Conservation (phyloP, 2,113 vertebrate species). For the Strix uralensis region DNA sequence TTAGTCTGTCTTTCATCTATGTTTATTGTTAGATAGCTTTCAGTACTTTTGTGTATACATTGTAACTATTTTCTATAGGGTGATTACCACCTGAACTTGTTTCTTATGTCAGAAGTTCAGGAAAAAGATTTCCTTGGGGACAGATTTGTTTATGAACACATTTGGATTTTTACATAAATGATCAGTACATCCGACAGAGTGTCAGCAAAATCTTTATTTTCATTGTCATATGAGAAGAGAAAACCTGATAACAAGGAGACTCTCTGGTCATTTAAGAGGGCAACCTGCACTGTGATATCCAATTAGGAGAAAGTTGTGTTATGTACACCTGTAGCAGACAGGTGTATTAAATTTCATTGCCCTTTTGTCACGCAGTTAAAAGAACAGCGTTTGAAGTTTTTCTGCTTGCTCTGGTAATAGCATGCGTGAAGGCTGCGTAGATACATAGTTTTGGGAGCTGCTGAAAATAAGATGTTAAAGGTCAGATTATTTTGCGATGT, state of each 20-base stretch:
- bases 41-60: fast-evolving
- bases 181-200: fast-evolving
- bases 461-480: background rate
- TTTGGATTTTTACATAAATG: background rate
- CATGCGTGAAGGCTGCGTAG: fast-evolving
- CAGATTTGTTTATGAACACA: background rate
- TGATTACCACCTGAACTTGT: background rate
- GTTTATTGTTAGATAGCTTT: background rate
- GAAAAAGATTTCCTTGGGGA: background rate
- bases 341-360: background rate
- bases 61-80: background rate
- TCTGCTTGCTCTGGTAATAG: fast-evolving
- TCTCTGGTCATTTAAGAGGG: background rate
- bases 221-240: fast-evolving
- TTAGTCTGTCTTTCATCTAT: background rate
- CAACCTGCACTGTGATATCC: background rate
- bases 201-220: background rate
- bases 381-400: fast-evolving
- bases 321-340: background rate
- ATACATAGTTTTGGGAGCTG: fast-evolving
- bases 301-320: background rate
- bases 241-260: background rate
- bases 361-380: background rate
- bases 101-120: background rate
- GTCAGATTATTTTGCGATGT: fast-evolving